Evolutionary conservation across 2,888 invertebrate genomes (phyloP).

Genomic region (Bhutanitis thaidina): DNA sequence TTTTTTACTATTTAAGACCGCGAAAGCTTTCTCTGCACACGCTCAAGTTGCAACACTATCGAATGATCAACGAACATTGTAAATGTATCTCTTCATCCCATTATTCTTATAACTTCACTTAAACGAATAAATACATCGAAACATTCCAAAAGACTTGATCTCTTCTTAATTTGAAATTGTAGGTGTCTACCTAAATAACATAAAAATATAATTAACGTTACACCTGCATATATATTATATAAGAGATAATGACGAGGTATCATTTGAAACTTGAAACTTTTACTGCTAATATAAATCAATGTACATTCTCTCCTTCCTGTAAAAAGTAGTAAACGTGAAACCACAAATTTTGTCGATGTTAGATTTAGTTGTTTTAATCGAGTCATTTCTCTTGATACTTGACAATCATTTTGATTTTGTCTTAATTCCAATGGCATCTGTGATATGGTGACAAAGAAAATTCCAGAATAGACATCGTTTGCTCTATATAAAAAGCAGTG

Average conservation of each 20-base stretch:
- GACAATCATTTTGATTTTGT: too few relatives aligned
- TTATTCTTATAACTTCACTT: constrained; percentile 2
- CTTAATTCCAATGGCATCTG: too few relatives aligned
- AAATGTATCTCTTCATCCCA: background rate
- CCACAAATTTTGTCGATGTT: too few relatives aligned
- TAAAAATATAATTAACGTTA: background rate
- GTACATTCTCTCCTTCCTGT: too few relatives aligned
- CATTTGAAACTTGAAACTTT: too few relatives aligned
- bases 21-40: background rate
- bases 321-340: too few relatives aligned
- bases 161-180: constrained; percentile 1
- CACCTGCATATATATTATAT: background rate
- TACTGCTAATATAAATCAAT: too few relatives aligned
- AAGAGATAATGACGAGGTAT: background rate
- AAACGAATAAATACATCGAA: constrained; percentile 46
- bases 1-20: too few relatives aligned
- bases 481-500: background rate
- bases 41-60: background rate
- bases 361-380: too few relatives aligned
- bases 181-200: background rate
- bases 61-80: background rate
- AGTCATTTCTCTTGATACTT: too few relatives aligned
- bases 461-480: too few relatives aligned
- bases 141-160: constrained; percentile 40
- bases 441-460: too few relatives aligned